phyloP scores from a whole-genome alignment of 1,140 invertebrate genomes.

The Leptinotarsa texana region DNA sequence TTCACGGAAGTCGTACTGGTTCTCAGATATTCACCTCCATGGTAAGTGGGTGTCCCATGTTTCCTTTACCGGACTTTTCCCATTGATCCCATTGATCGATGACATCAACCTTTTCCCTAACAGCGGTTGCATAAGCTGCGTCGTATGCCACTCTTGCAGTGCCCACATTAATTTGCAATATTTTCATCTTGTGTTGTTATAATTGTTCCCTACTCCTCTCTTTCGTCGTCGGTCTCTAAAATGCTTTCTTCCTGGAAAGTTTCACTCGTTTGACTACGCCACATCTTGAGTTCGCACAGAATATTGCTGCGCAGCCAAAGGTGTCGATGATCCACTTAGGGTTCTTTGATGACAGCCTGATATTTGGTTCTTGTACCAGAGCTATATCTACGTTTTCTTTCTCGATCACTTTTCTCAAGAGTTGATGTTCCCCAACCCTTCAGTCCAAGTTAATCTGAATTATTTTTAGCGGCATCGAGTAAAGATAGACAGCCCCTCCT shows the following conservation, averaged over 20 bases:
- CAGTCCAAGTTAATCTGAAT: not conserved
- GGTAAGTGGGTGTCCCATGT: no score
- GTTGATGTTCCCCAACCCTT: not conserved
- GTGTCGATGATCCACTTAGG: conserved; percentile 4
- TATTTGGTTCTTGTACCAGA: not conserved
- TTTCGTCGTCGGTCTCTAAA: no score
- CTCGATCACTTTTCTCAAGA: not conserved
- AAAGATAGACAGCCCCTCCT: no score
- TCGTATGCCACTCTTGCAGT: not conserved
- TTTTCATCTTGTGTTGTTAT: no score
- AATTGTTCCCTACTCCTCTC: no score
- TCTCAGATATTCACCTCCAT: not conserved
- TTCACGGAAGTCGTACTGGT: not conserved
- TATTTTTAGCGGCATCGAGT: not conserved
- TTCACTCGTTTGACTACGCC: not conserved
- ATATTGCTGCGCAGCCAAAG: not conserved
- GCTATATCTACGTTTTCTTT: not conserved
- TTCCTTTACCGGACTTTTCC: no score
- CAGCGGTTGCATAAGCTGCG: not conserved
- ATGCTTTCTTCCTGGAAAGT: no score
- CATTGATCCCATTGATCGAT: not conserved
- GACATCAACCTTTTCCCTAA: not conserved
- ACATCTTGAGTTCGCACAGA: not conserved
- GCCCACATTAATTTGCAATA: not conserved
- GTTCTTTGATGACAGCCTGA: not conserved